These are phyloP conservation scores for Cetoscarus ocellatus DNA, from an alignment of 2,797 vertebrate species.

Conservation along the genomic window DNA sequence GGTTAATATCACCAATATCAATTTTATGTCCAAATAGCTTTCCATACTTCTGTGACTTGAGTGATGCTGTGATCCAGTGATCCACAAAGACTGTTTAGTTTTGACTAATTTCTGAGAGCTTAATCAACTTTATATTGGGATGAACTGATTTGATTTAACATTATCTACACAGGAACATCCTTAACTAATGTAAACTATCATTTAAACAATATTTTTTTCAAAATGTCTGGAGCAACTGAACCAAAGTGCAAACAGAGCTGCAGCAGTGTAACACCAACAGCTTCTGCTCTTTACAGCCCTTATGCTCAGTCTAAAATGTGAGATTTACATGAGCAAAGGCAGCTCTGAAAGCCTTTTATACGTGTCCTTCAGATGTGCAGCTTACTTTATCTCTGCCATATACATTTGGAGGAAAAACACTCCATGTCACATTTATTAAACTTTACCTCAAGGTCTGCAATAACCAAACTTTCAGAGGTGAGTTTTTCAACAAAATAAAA, in stretches of 20 bases:
- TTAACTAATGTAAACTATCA: background rate
- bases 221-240: constrained; percentile 12
- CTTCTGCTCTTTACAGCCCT: constrained; percentile 36
- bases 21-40: too few relatives aligned
- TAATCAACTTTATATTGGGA: too few relatives aligned
- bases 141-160: too few relatives aligned
- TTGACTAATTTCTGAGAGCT: too few relatives aligned
- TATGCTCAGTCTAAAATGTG: constrained; percentile 36
- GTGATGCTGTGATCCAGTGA: too few relatives aligned
- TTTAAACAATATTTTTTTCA: background rate
- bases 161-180: too few relatives aligned
- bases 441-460: constrained; percentile 50
- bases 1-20: too few relatives aligned
- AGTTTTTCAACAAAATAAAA: constrained; percentile 59
- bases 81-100: too few relatives aligned
- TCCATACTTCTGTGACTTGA: too few relatives aligned
- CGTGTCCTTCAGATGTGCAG: constrained; percentile 34
- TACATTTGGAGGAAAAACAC: constrained; percentile 42
- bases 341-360: constrained; percentile 52
- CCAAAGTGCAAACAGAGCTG: constrained; percentile 5
- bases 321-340: constrained; percentile 49
- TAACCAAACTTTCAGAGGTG: constrained; percentile 55
- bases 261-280: background rate
- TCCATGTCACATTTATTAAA: constrained; percentile 39
- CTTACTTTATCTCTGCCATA: constrained; percentile 47